A percentile compares a stretch with the other conserved stretches of the same genome.
phyloP scores from a whole-genome alignment of 2,888 invertebrate species.

The Lottia scabra region DNA sequence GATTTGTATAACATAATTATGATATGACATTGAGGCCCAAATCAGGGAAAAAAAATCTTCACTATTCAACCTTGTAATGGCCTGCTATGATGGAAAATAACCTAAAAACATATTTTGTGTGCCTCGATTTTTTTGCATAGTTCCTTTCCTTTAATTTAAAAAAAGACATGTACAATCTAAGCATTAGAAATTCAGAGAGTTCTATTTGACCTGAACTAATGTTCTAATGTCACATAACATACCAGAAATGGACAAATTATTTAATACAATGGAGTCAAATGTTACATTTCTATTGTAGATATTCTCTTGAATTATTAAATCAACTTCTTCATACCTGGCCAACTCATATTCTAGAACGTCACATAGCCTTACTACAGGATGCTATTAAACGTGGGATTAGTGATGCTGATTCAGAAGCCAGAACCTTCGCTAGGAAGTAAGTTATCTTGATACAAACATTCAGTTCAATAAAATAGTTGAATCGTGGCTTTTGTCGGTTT shows the following conservation, averaged over 20 bases:
- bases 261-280: background rate
- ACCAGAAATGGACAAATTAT: background rate
- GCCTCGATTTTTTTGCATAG: too few species aligned
- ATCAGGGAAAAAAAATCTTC: too few species aligned
- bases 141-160: background rate
- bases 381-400: constrained; percentile 83
- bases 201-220: background rate
- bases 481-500: too few species aligned
- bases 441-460: too few species aligned
- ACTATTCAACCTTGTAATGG: too few species aligned
- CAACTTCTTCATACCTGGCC: constrained; percentile 89
- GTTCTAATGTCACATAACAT: too few species aligned
- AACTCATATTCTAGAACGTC: constrained; percentile 84
- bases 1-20: too few species aligned
- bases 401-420: constrained; percentile 93
- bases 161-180: too few species aligned
- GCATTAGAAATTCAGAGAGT: background rate
- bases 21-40: too few species aligned
- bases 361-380: constrained; percentile 82
- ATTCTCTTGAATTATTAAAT: constrained; percentile 84
- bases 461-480: too few species aligned
- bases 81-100: too few species aligned
- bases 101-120: too few species aligned
- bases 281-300: constrained; percentile 47
- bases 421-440: constrained; percentile 85